phyloP scores from a whole-genome alignment of 2,113 vertebrate species.

The Pelodiscus sinensis region DNA sequence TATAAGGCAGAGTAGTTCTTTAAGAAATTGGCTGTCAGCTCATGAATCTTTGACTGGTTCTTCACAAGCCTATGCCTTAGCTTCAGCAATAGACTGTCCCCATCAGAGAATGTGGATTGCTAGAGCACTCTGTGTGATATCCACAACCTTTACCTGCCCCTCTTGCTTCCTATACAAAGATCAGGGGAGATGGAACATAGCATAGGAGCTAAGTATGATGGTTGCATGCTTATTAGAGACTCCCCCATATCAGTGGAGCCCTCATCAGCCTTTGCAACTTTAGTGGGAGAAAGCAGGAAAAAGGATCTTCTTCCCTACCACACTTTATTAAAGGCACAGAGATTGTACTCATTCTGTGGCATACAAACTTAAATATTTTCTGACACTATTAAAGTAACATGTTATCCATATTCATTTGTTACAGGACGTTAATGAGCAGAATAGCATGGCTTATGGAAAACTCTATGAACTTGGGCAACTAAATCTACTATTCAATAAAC shows the following conservation, averaged over 20 bases:
- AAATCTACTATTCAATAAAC: constrained; percentile 89
- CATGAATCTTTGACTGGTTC: neutral
- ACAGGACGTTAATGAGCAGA: constrained; percentile 86
- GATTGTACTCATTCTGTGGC: neutral
- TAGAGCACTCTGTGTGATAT: neutral
- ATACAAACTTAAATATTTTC: neutral
- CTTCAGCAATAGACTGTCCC: neutral
- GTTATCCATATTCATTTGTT: constrained; percentile 29
- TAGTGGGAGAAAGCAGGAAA: neutral
- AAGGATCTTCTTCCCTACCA: neutral
- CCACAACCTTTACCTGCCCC: neutral
- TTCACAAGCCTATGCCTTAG: neutral
- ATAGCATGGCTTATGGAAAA: constrained; percentile 81
- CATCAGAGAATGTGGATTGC: neutral
- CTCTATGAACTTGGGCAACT: constrained; percentile 86
- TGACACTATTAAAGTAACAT: neutral
- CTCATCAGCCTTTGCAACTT: neutral
- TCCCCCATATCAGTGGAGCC: neutral
- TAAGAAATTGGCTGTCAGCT: neutral
- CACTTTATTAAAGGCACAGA: neutral
- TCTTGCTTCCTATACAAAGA: neutral
- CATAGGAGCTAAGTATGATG: neutral
- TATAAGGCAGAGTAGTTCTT: neutral
- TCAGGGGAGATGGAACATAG: neutral
- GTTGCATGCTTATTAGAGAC: neutral